Evolutionary conservation across 2,888 invertebrate species (phyloP), one percentile per base, ranked within the genome.

Genomic region (Diachrysia chrysitis): DNA sequence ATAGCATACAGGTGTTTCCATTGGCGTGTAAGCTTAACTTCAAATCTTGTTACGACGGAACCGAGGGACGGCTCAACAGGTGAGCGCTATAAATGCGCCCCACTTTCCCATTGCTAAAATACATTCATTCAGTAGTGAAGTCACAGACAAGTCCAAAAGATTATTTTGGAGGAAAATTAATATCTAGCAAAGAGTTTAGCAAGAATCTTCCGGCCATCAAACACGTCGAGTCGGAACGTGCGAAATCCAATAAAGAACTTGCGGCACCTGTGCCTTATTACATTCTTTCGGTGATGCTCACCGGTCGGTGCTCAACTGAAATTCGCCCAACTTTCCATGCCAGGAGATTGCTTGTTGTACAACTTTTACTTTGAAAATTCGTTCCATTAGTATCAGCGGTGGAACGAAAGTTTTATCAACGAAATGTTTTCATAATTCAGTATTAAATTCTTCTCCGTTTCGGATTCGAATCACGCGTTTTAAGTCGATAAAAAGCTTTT

Each of bases 191-290:
- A 91, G 92, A 93, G 93, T 94, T 93, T 85, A 89, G 90, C 90
- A 93, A 93, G 93, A 95, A 95, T 95, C 92, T 91, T 90, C 87
- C 89, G 91, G 91, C 93, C 90, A 94, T 94, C 94, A 93, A 92
- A 92, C 92, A 94, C 93, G 94, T 94, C 93, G 91, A 85, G 84
- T 84, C 73, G 94, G 94, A 94, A 92, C 93, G 94, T 91, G 92
- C 90, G 92, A 94, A 94, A 95, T 95, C 93, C 94, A 95, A 95
- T 95, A 95, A 95, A 93, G 94, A 93, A 93, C 87, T 91, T 88
- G 89, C 89, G 88, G 89, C 94, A 95, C 95, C 95, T 95, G 94
- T 88, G 90, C 92, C 93, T 93, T 95, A 95, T 95, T 94, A 94
- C 95, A 95, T 95, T 95, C 95, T 92, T 93, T 91, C 88, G 89